Evolutionary conservation across 2,888 invertebrate genomes (phyloP), one percentile per base, ranked within the genome.

Genomic region (Julus scanicus): DNA sequence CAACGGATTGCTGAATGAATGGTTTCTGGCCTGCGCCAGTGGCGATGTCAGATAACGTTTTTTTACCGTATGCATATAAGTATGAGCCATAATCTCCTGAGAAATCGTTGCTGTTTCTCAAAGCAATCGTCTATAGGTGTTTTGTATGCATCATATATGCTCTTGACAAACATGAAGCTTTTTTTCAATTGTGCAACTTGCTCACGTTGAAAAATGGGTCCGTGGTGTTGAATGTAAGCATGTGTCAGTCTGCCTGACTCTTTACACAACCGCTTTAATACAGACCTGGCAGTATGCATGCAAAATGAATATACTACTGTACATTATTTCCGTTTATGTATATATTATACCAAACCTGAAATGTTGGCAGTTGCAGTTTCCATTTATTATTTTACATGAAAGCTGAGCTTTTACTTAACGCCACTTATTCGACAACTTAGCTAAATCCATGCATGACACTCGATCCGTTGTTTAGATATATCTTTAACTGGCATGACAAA

Each of bases 321-420:
- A 63, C 63, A n/a, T 71, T n/a, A 71, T 71, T 29, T 29, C 0
- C 71, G 71, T 2, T 2, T 13, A 29, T 71, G 71, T 29, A 71
- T 71, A 29, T 29, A 71, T 71, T 71, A 71, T 29, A 11, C 71
- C 29, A 20, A 71, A 71, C 71, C 29, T 71, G 29, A 71, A 29
- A 29, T 11, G 71, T 71, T 71, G 71, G 37, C 71, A 71, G 71
- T 71, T 20, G n/a, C 63, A 63, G 63, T 63, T 63, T n/a, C 20
- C 20, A 44, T n/a, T 5, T 17, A 20, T 63, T n/a, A n/a, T 20
- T 53, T 71, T 29, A 29, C 71, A 29, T 13, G 71, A 20, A 13
- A 71, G 71, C 71, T 71, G 71, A 71, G 71, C 29, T 29, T 71
- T 71, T 71, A 71, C 71, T 71, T 71, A 71, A 71, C 71, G 29